Conservation (phyloP, 2,888 invertebrate genomes). For the Diloba caeruleocephala region DNA sequence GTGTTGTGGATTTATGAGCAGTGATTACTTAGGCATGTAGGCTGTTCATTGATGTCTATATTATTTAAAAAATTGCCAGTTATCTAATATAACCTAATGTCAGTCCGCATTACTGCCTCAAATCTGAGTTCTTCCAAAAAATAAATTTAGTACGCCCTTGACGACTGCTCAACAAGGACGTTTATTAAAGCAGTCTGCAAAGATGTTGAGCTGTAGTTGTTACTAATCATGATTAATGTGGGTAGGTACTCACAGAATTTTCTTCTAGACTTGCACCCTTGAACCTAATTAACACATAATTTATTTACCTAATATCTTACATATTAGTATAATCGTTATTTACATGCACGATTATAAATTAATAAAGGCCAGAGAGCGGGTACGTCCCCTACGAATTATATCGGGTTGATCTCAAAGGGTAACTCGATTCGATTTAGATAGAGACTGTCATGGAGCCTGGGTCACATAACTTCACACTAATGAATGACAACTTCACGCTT, state of each 20-base stretch:
- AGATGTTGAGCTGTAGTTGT: background rate
- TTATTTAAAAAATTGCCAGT: no score
- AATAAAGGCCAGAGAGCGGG: slow-evolving; percentile 28
- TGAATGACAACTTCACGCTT: slow-evolving; percentile 75
- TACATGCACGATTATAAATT: slow-evolving; percentile 24
- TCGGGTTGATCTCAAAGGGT: slow-evolving; percentile 61
- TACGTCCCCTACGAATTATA: slow-evolving; percentile 39
- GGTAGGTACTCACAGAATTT: slow-evolving; percentile 3
- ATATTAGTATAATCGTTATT: slow-evolving; percentile 7
- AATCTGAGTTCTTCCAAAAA: no score
- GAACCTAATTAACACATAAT: no score
- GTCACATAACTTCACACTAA: slow-evolving; percentile 73
- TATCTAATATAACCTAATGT: no score
- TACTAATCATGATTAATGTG: slow-evolving; percentile 12
- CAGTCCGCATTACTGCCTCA: no score
- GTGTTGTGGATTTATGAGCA: no score
- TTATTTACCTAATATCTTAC: no score
- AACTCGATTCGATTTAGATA: slow-evolving; percentile 60
- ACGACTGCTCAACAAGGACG: slow-evolving; percentile 5
- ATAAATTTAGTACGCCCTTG: no score
- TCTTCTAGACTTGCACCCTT: no score
- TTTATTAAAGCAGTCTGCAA: background rate
- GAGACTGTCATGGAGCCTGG: slow-evolving; percentile 55
- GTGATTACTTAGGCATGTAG: no score
- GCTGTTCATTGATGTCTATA: no score